Base-by-base conservation (phyloP, 2,888 invertebrate genomes). In the Plagodis dolabraria region DNA sequence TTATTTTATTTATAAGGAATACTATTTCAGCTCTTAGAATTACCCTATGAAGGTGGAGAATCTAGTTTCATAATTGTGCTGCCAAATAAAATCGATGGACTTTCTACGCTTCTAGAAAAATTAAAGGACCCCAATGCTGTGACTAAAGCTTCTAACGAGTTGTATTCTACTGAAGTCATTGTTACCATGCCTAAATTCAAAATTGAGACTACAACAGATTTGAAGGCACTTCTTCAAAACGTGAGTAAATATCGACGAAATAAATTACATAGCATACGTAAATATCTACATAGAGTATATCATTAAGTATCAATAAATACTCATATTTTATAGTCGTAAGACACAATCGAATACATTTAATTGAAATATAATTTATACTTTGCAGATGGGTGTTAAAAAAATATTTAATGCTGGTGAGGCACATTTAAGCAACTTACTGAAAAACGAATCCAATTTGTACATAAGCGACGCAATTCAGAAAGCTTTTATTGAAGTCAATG, bases 401-500 rank as follows among this genome's bases (percentile, higher is more conserved):
- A 4, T 92, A 5, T 92, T 92, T 53, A 50, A 36, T 2, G 0
- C 71, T 0, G 6, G 7, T 0, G 10, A 79, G 5, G 96, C 97
- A 1, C 89, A 94, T 67, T 94, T 97, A 69, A 83, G 91, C 11
- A 94, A 95, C 11, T 92, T 97, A 50, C 80, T 95, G 11, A 87
- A 93, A 51, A 62, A 70, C 44, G 58, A 78, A 1, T 75, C 76
- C 6, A 71, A 82, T 2, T 81, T 97, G 33, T 85, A 72, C 55
- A 93, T 98, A 9, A 94, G 94, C 70, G 93, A 95, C 67, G 95
- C 96, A 8, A 78, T 96, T 6, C 98, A 98, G 75, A 97, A 97
- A 82, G 96, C 97, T 5, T 96, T 95, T 73, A 95, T 98, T 72
- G 96, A 96, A 77, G 95, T 98, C 0, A 96, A 96, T 77, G 98